Evolutionary conservation across 1,140 invertebrate species (phyloP).

Genomic region (Stenopsyche tienmushanensis): DNA sequence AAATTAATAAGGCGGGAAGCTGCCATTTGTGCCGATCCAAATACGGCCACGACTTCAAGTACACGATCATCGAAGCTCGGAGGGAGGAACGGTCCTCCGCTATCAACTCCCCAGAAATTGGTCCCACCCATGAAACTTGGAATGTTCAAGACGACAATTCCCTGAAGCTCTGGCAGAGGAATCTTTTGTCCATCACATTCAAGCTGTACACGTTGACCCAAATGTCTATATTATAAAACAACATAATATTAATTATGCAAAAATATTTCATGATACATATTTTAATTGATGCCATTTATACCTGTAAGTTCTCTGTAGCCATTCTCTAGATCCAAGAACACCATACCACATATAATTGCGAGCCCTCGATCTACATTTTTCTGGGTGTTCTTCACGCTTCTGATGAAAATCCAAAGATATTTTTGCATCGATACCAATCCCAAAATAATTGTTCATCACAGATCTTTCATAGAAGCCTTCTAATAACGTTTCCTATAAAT

Average conservation of each 20-base stretch:
- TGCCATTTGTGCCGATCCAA: conserved; percentile 96
- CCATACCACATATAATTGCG: conserved; percentile 99
- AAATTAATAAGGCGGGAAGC: conserved; percentile 91
- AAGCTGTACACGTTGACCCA: conserved; percentile 91
- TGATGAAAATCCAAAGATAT: conserved; percentile 98
- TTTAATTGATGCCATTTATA: conserved; percentile 32
- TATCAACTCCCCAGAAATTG: conserved; percentile 84
- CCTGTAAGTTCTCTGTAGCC: conserved; percentile 88
- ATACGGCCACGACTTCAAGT: conserved; percentile 93
- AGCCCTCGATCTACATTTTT: conserved; percentile 91
- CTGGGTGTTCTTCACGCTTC: conserved; percentile 95
- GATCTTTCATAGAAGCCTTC: conserved; percentile 92
- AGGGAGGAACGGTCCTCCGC: conserved; percentile 84
- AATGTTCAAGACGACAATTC: conserved; percentile 96
- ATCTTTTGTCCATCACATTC: conserved; percentile 92
- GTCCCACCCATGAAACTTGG: conserved; percentile 97
- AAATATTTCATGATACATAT: not conserved
- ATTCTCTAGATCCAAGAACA: conserved; percentile 90
- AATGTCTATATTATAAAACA: conserved; percentile 60
- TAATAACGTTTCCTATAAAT: conserved; percentile 76
- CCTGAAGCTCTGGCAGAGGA: conserved; percentile 89
- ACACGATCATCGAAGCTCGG: conserved; percentile 92
- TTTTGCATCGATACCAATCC: conserved; percentile 98
- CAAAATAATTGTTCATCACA: conserved; percentile 99
- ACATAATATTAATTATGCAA: not conserved